These are phyloP conservation scores for Aleiodes testaceus DNA, from an alignment of 2,888 invertebrate genomes.

Conservation along the genomic window DNA sequence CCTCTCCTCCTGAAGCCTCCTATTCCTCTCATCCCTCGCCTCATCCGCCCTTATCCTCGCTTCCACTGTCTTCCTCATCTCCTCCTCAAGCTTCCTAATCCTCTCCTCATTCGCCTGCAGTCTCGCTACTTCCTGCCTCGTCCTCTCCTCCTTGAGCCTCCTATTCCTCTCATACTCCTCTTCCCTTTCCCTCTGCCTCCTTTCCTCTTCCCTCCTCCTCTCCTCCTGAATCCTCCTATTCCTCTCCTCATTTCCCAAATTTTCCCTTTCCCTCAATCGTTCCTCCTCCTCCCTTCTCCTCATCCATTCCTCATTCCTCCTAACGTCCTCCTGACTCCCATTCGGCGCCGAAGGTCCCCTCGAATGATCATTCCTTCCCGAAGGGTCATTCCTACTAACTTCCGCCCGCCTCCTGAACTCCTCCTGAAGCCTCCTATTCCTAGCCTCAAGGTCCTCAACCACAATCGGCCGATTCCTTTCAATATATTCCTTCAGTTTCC, in stretches of 20 bases:
- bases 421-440: neutral
- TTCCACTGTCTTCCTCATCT: too few relatives aligned
- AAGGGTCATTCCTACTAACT: neutral
- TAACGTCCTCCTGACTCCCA: constrained; percentile 48
- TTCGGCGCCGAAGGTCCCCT: constrained; percentile 15
- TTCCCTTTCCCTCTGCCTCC: too few relatives aligned
- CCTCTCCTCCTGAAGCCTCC: constrained; percentile 38
- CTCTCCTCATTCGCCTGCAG: constrained; percentile 44
- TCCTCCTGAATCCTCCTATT: constrained; percentile 38
- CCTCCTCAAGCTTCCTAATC: constrained; percentile 39
- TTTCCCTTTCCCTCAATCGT: constrained; percentile 34
- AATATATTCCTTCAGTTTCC: constrained; percentile 54
- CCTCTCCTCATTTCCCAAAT: neutral
- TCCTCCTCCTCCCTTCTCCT: constrained; percentile 54
- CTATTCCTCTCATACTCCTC: constrained; percentile 16
- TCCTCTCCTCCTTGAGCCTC: neutral
- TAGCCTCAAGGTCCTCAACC: constrained; percentile 15
- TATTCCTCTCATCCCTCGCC: constrained; percentile 16
- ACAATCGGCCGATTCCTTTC: constrained; percentile 57
- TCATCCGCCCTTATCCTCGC: constrained; percentile 57
- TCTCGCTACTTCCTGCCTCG: neutral
- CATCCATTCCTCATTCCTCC: constrained; percentile 35
- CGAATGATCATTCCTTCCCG: neutral
- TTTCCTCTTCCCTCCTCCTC: constrained; percentile 42
- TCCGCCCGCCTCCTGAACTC: neutral